Conservation (phyloP, 2,113 vertebrate species). For the Triplophysa siluroides region DNA sequence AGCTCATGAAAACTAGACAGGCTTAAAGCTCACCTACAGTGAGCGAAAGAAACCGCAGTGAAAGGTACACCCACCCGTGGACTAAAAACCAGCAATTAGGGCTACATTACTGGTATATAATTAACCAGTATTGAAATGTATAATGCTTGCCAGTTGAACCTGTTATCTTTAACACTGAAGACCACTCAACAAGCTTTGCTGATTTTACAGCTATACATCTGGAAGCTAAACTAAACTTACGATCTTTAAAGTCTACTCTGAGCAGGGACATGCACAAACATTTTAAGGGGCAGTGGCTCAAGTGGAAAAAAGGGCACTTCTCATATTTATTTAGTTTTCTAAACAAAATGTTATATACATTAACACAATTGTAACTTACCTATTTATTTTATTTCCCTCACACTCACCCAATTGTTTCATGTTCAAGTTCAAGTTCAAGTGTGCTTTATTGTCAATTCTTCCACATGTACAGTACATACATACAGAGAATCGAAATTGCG, state of each 20-base stretch:
- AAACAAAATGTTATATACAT: too few species aligned
- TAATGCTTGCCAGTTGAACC: background rate
- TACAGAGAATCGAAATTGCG: too few species aligned
- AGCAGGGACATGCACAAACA: background rate
- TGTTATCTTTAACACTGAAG: background rate
- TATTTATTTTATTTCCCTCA: too few species aligned
- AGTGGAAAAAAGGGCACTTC: too few species aligned
- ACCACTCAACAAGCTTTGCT: background rate
- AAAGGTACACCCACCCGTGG: constrained; percentile 15
- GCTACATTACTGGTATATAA: constrained; percentile 27
- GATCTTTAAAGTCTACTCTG: background rate
- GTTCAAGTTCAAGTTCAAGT: too few species aligned
- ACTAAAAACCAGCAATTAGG: constrained; percentile 29
- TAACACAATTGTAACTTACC: too few species aligned
- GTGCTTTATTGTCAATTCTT: too few species aligned
- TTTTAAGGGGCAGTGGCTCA: too few species aligned
- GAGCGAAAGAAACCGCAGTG: background rate
- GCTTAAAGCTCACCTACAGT: constrained; percentile 26
- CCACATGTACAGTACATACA: too few species aligned
- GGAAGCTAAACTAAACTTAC: background rate
- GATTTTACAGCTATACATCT: constrained; percentile 1
- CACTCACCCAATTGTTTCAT: too few species aligned
- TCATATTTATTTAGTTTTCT: too few species aligned
- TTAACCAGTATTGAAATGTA: constrained; percentile 31
- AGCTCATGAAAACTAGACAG: constrained; percentile 22